Evolutionary conservation across 1,140 invertebrate species (phyloP), one percentile per base, ranked within the genome.

Genomic region (Nephila pilipes): DNA sequence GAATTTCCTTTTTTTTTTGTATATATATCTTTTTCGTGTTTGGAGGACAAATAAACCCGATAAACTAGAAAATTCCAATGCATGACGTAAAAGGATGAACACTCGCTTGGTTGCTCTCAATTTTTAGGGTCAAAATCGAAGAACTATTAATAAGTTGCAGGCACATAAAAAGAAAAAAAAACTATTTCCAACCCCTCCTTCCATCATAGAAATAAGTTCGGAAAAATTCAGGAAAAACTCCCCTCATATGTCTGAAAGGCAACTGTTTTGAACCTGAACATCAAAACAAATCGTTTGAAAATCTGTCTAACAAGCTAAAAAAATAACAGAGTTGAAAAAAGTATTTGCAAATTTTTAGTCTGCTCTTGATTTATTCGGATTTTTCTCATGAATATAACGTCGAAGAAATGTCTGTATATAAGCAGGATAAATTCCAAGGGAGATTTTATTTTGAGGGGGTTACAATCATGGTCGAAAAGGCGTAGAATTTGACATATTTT

Each of bases 121-220:
- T 75, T 32, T 75, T 36, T 32, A 75, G 29, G 69, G 29, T 32
- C 69, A 75, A 29, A 20, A 4, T 75, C 63, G 63, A 65, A 65
- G 63, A 25, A 25, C 69, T 75, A 75, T 75, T 75, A 75, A 75
- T 75, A 75, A 75, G 69, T 32, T 75, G 69, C 69, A 75, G 63
- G 18, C 69, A 10, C 12, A 0, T 4, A 10, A 46, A 46, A 46
- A 14, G 65, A 75, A 75, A 36, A 32, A 75, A 75, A 75, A 75
- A 75, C 29, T 36, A 16, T 29, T 75, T 75, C 32, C 18, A 29
- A 75, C 25, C 32, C 29, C 25, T 14, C 29, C 29, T 75, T 29
- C 2, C 32, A 20, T 36, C 69, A 32, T 75, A 32, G 69, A 75
- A 75, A 75, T 75, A 75, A 36, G 18, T 36, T 75, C 32, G 14